Evolutionary conservation across 2,888 invertebrate genomes (phyloP).

Genomic region (Ennomos fuscantarius): DNA sequence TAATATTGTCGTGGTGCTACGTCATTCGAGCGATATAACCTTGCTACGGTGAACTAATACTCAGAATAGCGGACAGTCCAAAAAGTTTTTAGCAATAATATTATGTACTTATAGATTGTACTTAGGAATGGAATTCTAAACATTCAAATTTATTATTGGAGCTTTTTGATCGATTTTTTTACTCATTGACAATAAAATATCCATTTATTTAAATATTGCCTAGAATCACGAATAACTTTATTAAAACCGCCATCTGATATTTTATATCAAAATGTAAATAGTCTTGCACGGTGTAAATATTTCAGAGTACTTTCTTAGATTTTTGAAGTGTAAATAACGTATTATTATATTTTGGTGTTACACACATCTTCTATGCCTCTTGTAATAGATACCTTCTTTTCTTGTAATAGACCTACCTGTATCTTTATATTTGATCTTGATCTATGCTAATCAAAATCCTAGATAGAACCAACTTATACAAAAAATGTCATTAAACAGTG

Average conservation of each 20-base stretch:
- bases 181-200: constrained; percentile 29
- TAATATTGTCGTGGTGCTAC: constrained; percentile 61
- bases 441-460: too few species aligned
- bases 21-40: constrained; percentile 44
- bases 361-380: too few species aligned
- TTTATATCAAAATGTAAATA: constrained; percentile 46
- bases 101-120: constrained; percentile 63
- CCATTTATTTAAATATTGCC: constrained; percentile 26
- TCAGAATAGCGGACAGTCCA: constrained; percentile 42
- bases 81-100: constrained; percentile 57
- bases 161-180: constrained; percentile 23
- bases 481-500: too few species aligned
- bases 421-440: too few species aligned
- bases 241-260: not conserved
- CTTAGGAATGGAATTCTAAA: constrained; percentile 47
- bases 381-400: too few species aligned
- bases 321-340: constrained; percentile 1
- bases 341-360: too few species aligned
- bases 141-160: constrained; percentile 9
- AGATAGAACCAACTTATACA: too few species aligned
- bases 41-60: constrained; percentile 35
- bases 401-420: too few species aligned
- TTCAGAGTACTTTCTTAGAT: constrained; percentile 19
- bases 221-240: constrained; percentile 7
- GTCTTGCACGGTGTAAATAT: constrained; percentile 43